Percentiles rank a stretch among this genome's conserved stretches.
phyloP scores from a whole-genome alignment of 2,113 vertebrate species.

The Zingel zingel region DNA sequence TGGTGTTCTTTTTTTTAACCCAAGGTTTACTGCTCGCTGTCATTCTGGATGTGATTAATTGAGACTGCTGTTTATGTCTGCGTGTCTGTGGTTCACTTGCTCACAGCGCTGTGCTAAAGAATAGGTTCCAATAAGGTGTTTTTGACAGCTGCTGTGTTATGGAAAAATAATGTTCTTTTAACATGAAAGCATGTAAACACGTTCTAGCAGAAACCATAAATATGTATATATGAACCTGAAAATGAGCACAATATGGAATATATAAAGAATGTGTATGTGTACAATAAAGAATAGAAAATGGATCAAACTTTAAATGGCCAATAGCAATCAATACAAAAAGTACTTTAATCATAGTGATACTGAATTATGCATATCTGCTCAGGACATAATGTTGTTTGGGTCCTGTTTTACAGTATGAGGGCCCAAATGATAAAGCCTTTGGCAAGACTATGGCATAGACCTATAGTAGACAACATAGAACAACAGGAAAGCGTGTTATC shows the following conservation, averaged over 20 bases:
- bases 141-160: neutral
- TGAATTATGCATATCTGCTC: neutral
- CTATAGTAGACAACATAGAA: neutral
- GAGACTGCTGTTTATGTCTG: constrained; percentile 13
- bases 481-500: neutral
- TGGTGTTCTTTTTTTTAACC: neutral
- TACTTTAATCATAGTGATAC: neutral
- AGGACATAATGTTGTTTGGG: neutral
- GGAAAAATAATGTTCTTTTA: too few species aligned
- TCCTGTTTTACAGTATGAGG: neutral
- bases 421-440: neutral
- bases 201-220: too few species aligned
- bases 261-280: neutral
- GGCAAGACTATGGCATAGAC: neutral
- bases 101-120: neutral
- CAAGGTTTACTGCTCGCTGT: neutral
- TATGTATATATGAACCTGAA: too few species aligned
- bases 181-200: too few species aligned
- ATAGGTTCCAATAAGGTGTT: constrained; percentile 1
- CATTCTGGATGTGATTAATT: neutral
- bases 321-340: neutral
- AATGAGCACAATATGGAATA: neutral
- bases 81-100: neutral
- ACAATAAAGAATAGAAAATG: neutral
- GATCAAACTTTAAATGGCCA: neutral